Conservation (phyloP, 2,113 vertebrate genomes). For the Melanocharis versteri region DNA sequence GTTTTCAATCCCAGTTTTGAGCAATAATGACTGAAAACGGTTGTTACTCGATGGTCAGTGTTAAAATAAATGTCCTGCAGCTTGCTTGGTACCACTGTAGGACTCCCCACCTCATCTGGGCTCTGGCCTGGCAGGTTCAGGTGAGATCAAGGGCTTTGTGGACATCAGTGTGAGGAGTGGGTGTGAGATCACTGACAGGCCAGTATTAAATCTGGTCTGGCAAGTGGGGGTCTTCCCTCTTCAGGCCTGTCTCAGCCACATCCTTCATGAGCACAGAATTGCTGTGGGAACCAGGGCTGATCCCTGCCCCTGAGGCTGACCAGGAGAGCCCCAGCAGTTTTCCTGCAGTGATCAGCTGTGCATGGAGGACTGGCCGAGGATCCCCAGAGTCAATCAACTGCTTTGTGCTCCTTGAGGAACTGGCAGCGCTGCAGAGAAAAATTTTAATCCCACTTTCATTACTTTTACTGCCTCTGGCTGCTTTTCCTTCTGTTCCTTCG, state of each 20-base stretch:
- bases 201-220: background rate
- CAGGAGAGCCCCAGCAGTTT: background rate
- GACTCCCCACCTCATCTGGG: background rate
- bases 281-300: background rate
- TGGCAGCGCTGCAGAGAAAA: constrained; percentile 48
- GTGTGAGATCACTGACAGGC: background rate
- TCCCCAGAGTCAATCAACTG: background rate
- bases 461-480: constrained; percentile 59
- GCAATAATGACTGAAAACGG: background rate
- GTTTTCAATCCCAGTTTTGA: background rate
- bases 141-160: background rate
- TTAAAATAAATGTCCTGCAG: background rate
- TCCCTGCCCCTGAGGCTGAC: background rate
- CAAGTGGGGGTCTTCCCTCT: background rate
- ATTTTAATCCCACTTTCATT: constrained; percentile 35
- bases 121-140: background rate
- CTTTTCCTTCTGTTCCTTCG: constrained; percentile 64
- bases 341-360: background rate
- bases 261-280: background rate
- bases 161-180: background rate
- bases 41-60: rapidly evolving
- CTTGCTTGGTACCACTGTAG: background rate
- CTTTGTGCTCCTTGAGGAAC: background rate
- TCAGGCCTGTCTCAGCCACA: background rate
- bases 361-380: background rate